phyloP scores from a whole-genome alignment of 2,797 vertebrate genomes.

The Fundulus diaphanus region DNA sequence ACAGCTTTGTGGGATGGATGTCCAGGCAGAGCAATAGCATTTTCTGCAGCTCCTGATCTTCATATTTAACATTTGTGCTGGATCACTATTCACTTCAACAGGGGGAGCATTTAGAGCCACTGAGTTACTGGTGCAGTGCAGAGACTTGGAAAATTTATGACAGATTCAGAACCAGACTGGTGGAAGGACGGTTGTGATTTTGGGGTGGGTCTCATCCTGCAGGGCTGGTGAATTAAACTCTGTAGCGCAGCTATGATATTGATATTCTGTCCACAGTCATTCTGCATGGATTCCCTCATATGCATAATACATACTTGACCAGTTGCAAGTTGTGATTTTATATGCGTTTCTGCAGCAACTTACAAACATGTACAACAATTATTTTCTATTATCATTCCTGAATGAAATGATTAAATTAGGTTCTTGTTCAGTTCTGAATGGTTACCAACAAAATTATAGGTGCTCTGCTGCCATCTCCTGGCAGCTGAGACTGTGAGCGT shows the following conservation, averaged over 20 bases:
- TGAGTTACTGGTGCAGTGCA: slow-evolving; percentile 66
- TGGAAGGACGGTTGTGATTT: slow-evolving; percentile 10
- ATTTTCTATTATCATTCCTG: background rate
- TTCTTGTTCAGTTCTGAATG: background rate
- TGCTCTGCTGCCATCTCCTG: slow-evolving; percentile 73
- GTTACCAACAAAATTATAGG: background rate
- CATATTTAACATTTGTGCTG: slow-evolving; percentile 43
- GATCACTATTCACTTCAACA: slow-evolving; percentile 34
- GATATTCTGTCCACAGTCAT: background rate
- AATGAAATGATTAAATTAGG: slow-evolving; percentile 3
- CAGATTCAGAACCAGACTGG: slow-evolving; percentile 31
- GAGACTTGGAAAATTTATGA: slow-evolving; percentile 53
- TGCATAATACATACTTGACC: background rate
- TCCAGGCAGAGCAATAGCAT: slow-evolving; percentile 26
- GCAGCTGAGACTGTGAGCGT: slow-evolving; percentile 31
- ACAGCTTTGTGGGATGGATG: slow-evolving; percentile 4
- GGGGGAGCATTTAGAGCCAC: slow-evolving; percentile 34
- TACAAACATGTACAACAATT: background rate
- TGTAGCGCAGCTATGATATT: background rate
- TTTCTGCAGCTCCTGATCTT: slow-evolving; percentile 35
- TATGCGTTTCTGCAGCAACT: background rate
- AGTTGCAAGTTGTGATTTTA: background rate
- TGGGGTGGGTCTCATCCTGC: background rate
- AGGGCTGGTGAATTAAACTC: slow-evolving; percentile 15
- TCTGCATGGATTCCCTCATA: background rate